Conservation (phyloP, 2,113 vertebrate genomes). For the Crotalus viridis region DNA sequence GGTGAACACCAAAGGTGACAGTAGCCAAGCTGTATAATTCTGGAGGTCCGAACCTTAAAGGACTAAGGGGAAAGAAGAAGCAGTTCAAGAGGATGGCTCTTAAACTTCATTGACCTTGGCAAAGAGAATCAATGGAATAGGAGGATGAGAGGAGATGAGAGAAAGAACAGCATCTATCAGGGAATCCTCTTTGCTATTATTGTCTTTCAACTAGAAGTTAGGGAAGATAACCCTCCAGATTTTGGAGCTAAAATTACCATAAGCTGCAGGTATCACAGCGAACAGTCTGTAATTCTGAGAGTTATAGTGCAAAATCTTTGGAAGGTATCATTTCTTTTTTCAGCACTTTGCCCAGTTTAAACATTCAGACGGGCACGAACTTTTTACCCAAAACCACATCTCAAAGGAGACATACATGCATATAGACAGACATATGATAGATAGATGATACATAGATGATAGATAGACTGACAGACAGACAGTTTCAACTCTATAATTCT, state of each 20-base stretch:
- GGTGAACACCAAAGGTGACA: constrained; percentile 86
- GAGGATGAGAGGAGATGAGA: rapidly evolving
- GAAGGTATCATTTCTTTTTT: background rate
- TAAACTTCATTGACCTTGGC: background rate
- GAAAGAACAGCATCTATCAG: background rate
- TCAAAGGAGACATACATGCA: background rate
- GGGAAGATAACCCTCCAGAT: background rate
- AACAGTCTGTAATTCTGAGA: background rate
- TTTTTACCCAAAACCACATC: background rate
- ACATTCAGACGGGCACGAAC: background rate
- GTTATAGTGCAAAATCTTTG: background rate
- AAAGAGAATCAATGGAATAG: rapidly evolving
- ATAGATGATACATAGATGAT: background rate
- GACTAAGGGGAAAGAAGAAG: background rate
- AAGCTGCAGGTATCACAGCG: background rate
- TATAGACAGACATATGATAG: background rate
- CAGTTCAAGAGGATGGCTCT: background rate
- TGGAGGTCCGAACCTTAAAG: constrained; percentile 63
- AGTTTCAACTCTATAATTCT: background rate
- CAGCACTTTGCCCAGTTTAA: background rate
- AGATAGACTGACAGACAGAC: background rate
- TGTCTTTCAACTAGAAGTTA: background rate
- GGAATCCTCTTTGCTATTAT: background rate
- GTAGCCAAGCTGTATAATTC: constrained; percentile 76
- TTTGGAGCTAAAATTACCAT: background rate